Conservation (phyloP, 1,140 invertebrate genomes). For the Cephus cinctus region DNA sequence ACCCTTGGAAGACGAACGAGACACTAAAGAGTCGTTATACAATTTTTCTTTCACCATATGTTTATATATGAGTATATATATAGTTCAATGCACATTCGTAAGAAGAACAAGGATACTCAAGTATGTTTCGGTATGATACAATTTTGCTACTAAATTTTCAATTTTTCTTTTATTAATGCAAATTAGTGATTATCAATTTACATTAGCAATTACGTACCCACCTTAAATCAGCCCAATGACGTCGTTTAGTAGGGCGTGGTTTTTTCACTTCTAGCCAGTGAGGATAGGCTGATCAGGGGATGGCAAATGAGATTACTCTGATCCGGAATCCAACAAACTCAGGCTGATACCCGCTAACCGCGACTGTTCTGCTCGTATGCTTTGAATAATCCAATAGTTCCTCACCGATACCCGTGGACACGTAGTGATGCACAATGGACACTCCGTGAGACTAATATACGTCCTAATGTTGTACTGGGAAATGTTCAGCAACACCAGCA, state of each 20-base stretch:
- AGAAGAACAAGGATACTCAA: too few species aligned
- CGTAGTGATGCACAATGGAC: not conserved
- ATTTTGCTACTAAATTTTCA: too few species aligned
- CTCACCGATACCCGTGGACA: constrained; percentile 14
- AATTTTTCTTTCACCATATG: too few species aligned
- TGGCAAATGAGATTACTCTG: constrained; percentile 55
- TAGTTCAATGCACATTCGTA: too few species aligned
- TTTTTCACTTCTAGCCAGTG: constrained; percentile 39
- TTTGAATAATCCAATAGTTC: constrained; percentile 53
- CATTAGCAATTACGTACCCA: too few species aligned
- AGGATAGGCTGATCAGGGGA: constrained; percentile 52
- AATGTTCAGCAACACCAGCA: not conserved
- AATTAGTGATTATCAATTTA: too few species aligned
- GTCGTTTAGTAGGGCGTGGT: constrained; percentile 47
- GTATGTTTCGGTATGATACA: too few species aligned
- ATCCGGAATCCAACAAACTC: constrained; percentile 57
- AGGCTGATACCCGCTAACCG: constrained; percentile 51
- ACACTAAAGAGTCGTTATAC: too few species aligned
- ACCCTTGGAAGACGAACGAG: too few species aligned
- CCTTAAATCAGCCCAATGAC: too few species aligned
- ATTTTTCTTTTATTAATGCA: too few species aligned
- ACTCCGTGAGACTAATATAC: not conserved
- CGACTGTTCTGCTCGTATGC: constrained; percentile 29
- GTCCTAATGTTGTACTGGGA: not conserved
- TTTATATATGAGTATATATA: too few species aligned